Evolutionary conservation across 2,888 invertebrate genomes (phyloP).

Genomic region (Ceraclea dissimilis): DNA sequence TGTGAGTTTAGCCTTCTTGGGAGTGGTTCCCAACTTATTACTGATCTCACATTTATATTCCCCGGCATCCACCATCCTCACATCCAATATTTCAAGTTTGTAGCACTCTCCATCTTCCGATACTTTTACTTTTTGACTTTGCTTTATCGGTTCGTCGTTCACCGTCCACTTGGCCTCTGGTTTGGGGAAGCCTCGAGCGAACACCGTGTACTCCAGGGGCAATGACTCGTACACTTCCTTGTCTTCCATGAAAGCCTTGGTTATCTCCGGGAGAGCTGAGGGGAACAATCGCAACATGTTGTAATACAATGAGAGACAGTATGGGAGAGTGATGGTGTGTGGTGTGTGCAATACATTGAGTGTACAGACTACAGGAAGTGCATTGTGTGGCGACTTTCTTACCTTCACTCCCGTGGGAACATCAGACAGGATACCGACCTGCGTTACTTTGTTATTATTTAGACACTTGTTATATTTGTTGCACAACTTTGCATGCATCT

Average conservation of each 20-base stretch:
- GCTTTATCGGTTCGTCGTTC: slow-evolving; percentile 63
- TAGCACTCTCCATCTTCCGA: slow-evolving; percentile 62
- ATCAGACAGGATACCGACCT: neutral
- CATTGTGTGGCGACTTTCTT: too few species aligned
- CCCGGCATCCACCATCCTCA: slow-evolving; percentile 67
- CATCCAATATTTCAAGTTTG: slow-evolving; percentile 63
- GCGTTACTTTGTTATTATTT: neutral
- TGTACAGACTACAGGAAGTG: too few species aligned
- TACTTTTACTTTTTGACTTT: slow-evolving; percentile 54
- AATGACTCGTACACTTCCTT: slow-evolving; percentile 73
- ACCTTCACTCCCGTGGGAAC: too few species aligned
- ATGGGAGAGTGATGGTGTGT: neutral
- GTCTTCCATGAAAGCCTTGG: slow-evolving; percentile 67
- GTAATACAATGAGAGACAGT: neutral
- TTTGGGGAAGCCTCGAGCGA: slow-evolving; percentile 68
- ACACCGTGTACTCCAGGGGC: slow-evolving; percentile 69
- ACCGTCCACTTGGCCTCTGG: slow-evolving; percentile 74
- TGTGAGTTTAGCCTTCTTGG: slow-evolving; percentile 62
- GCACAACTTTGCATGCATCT: slow-evolving; percentile 10
- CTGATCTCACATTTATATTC: slow-evolving; percentile 73
- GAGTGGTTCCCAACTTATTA: slow-evolving; percentile 76
- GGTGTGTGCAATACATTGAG: neutral
- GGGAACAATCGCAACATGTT: slow-evolving; percentile 12
- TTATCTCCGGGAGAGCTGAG: slow-evolving; percentile 63
- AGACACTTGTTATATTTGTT: neutral